phyloP scores from a whole-genome alignment of 2,888 invertebrate species.

The Macropis europaea region DNA sequence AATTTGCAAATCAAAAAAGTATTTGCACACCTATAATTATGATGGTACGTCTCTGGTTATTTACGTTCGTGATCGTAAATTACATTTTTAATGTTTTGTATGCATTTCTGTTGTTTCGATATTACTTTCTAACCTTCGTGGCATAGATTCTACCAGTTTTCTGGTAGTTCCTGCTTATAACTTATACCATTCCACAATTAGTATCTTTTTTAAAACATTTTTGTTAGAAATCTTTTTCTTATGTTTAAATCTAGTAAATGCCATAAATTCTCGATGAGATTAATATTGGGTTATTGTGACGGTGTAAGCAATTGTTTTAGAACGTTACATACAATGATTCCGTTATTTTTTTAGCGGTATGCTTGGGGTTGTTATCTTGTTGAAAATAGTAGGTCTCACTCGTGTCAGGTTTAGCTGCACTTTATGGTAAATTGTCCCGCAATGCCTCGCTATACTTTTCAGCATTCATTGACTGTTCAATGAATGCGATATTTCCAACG shows the following conservation, averaged over 20 bases:
- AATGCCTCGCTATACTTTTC: constrained; percentile 11
- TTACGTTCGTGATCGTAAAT: neutral
- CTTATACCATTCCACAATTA: too few relatives aligned
- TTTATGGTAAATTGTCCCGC: constrained; percentile 20
- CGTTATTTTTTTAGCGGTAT: neutral
- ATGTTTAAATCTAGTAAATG: neutral
- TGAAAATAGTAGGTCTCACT: constrained; percentile 1
- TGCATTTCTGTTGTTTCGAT: neutral
- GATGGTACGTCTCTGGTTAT: neutral
- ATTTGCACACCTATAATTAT: neutral
- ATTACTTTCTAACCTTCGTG: neutral
- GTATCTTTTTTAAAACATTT: neutral
- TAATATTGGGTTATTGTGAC: constrained; percentile 7
- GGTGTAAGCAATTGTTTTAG: constrained; percentile 8
- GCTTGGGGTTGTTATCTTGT: constrained; percentile 10
- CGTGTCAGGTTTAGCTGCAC: neutral
- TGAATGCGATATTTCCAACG: constrained; percentile 3
- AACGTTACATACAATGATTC: constrained; percentile 14
- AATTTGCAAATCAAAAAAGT: neutral
- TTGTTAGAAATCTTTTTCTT: neutral
- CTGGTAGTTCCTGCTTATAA: neutral
- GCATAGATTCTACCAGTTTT: neutral
- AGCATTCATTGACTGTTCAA: neutral
- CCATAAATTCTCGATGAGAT: neutral
- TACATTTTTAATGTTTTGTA: neutral